phyloP scores from a whole-genome alignment of 2,797 vertebrate genomes.

The Semaprochilodus insignis region DNA sequence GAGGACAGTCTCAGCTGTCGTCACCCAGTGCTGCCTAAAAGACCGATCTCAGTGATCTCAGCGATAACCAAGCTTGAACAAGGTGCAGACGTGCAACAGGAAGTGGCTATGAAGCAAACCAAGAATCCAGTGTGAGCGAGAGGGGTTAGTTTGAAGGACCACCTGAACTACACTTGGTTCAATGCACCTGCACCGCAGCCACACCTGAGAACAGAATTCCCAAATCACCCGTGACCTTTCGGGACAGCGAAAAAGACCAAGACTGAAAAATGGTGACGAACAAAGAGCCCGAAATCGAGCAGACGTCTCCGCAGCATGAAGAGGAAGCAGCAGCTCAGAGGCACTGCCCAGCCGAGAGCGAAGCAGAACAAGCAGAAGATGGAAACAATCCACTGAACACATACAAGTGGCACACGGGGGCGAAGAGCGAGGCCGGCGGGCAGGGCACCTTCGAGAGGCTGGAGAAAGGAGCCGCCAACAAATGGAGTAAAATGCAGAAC shows the following conservation, averaged over 20 bases:
- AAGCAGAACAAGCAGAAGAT: slow-evolving; percentile 54
- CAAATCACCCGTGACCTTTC: not conserved
- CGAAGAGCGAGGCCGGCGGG: slow-evolving; percentile 63
- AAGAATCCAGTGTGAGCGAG: slow-evolving; percentile 17
- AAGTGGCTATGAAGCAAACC: slow-evolving; percentile 33
- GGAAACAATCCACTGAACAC: slow-evolving; percentile 72
- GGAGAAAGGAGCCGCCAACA: slow-evolving; percentile 66
- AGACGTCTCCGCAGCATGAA: slow-evolving; percentile 46
- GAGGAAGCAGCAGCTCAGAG: slow-evolving; percentile 62
- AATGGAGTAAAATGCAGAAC: slow-evolving; percentile 82
- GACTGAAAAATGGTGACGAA: slow-evolving; percentile 73
- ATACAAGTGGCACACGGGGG: slow-evolving; percentile 85
- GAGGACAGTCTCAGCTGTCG: not conserved
- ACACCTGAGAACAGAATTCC: not conserved
- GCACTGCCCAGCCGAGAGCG: slow-evolving; percentile 59
- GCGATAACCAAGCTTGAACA: not conserved
- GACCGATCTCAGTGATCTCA: not conserved
- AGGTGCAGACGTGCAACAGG: slow-evolving; percentile 30
- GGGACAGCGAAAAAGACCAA: not conserved
- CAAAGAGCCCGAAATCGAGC: slow-evolving; percentile 71
- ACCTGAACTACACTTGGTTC: not conserved
- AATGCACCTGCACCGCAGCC: not conserved
- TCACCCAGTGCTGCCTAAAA: not conserved
- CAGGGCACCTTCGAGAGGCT: slow-evolving; percentile 62
- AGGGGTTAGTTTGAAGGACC: not conserved